phyloP scores from a whole-genome alignment of 2,888 invertebrate species.

The Spisula solida region DNA sequence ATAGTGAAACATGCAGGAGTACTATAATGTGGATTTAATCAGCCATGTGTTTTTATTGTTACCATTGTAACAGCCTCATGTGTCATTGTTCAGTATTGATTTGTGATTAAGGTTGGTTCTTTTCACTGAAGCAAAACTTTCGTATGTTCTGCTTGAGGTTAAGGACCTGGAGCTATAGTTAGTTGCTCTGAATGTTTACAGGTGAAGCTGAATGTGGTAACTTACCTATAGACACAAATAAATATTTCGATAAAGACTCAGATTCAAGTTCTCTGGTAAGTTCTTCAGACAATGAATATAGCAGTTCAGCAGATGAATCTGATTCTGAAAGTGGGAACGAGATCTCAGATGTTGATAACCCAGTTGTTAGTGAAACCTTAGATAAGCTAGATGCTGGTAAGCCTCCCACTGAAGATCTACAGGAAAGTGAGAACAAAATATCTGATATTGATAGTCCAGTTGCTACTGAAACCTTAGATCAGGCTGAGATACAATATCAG shows the following conservation, averaged over 20 bases:
- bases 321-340: constrained; percentile 55
- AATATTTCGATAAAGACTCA: constrained; percentile 28
- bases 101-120: not conserved
- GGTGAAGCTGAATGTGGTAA: constrained; percentile 1
- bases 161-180: not conserved
- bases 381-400: not conserved
- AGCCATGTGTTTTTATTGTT: constrained; percentile 1
- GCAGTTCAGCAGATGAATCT: constrained; percentile 64
- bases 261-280: constrained; percentile 60
- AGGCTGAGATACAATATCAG: not conserved
- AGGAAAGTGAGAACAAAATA: constrained; percentile 40
- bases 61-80: not conserved
- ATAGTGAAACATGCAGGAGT: not conserved
- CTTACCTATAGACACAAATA: constrained; percentile 16
- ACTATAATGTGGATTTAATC: constrained; percentile 5
- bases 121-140: constrained; percentile 16
- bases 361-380: not conserved
- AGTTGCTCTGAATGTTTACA: not conserved
- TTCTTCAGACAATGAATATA: constrained; percentile 59
- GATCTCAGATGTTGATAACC: not conserved
- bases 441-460: not conserved
- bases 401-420: not conserved
- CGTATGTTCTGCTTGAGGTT: constrained; percentile 4
- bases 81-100: constrained; percentile 17
- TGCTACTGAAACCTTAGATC: not conserved